A percentile compares a stretch with the other conserved stretches of the same genome.
Conservation (phyloP, 2,797 vertebrate genomes). For the Paratrypauchen microcephalus region DNA sequence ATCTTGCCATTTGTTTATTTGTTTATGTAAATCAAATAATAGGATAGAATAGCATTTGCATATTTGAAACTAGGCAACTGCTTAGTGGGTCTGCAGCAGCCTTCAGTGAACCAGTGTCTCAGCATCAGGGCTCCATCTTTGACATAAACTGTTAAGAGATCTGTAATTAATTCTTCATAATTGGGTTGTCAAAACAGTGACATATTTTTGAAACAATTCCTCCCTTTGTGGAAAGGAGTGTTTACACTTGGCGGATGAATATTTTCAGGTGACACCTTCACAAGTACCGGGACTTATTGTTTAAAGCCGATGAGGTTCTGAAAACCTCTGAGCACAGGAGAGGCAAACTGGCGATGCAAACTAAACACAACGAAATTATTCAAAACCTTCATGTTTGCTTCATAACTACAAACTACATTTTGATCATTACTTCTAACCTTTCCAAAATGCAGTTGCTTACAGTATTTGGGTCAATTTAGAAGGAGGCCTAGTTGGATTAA, state of each 20-base stretch:
- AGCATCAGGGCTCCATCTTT: not conserved
- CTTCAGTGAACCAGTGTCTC: not conserved
- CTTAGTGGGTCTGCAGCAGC: not conserved
- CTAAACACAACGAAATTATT: no score
- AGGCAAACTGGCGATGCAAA: not conserved
- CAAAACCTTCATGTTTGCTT: no score
- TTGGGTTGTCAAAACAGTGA: not conserved
- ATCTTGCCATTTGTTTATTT: not conserved
- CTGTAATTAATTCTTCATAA: not conserved
- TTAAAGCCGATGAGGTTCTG: constrained; percentile 79
- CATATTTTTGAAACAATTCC: not conserved
- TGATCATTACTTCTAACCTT: no score
- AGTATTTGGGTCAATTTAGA: no score
- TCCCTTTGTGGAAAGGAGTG: constrained; percentile 51
- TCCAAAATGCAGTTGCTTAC: no score
- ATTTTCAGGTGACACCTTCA: constrained; percentile 87
- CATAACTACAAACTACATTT: no score
- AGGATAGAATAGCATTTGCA: not conserved
- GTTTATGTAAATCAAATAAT: not conserved
- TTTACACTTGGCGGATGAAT: constrained; percentile 93
- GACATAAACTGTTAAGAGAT: not conserved
- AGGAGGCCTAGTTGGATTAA: no score
- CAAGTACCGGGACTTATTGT: constrained; percentile 84
- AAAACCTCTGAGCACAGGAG: constrained; percentile 10
- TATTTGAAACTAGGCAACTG: not conserved